Conservation (phyloP, 2,888 invertebrate species). For the Drosophila melanosoma region DNA sequence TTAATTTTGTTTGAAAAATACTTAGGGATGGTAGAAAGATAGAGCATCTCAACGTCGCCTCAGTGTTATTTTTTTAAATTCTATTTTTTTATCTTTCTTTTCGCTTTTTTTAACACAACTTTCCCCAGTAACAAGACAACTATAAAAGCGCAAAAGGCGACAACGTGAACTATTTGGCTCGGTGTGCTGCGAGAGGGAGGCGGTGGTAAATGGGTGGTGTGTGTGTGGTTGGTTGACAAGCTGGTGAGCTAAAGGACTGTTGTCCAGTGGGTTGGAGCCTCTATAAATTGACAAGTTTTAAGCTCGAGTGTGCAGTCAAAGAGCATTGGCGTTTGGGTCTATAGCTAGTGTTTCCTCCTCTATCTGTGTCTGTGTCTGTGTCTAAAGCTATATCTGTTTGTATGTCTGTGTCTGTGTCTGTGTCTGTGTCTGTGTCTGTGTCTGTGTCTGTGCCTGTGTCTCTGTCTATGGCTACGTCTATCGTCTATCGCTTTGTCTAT, state of each 20-base stretch:
- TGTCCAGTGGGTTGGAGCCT: slow-evolving; percentile 39
- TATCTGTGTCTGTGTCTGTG: slow-evolving; percentile 11
- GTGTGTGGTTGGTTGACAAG: slow-evolving; percentile 12
- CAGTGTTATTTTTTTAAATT: not conserved
- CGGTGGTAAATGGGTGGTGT: slow-evolving; percentile 8
- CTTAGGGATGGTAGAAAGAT: not conserved
- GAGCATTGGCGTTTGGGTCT: slow-evolving; percentile 52
- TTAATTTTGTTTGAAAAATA: not conserved
- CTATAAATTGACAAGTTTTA: slow-evolving; percentile 77
- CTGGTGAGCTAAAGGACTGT: slow-evolving; percentile 1
- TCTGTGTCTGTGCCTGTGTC: slow-evolving; percentile 15
- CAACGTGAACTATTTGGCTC: slow-evolving; percentile 8
- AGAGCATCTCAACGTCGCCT: not conserved
- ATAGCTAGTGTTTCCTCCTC: slow-evolving; percentile 16
- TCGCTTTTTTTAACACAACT: slow-evolving; percentile 59
- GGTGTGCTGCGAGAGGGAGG: not conserved
- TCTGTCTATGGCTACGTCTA: slow-evolving; percentile 25
- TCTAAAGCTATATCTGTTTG: not conserved
- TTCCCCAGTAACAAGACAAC: slow-evolving; percentile 64
- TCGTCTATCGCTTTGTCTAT: slow-evolving; percentile 20
- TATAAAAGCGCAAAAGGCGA: slow-evolving; percentile 67
- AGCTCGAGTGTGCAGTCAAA: slow-evolving; percentile 77
- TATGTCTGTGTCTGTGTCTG: slow-evolving; percentile 8
- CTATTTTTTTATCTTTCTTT: not conserved
- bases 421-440: slow-evolving; percentile 20